Evolutionary conservation across 2,113 vertebrate species (phyloP).

Genomic region (Setophaga petechia): DNA sequence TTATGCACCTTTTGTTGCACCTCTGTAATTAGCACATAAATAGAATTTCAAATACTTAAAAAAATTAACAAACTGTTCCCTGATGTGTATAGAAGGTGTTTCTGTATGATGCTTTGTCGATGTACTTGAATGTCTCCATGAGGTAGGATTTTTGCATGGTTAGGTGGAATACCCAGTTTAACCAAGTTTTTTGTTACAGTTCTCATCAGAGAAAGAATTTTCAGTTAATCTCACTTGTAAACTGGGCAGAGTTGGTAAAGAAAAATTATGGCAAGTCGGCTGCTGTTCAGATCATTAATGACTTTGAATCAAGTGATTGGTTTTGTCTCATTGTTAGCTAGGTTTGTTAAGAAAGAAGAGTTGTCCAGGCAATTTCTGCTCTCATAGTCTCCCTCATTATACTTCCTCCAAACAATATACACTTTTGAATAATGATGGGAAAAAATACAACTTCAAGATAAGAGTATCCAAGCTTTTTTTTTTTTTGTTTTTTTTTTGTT

Average conservation of each 20-base stretch:
- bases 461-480: background rate
- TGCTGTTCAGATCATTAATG: background rate
- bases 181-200: background rate
- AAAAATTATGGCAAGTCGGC: background rate
- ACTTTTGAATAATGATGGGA: background rate
- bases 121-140: background rate
- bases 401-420: background rate
- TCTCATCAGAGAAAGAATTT: background rate
- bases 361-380: background rate
- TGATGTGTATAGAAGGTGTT: background rate
- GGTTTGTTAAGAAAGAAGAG: background rate
- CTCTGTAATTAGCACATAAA: background rate
- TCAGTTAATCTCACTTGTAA: background rate
- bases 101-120: background rate
- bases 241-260: background rate
- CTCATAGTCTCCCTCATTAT: background rate
- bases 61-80: background rate
- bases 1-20: background rate
- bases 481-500: background rate
- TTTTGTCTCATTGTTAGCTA: background rate
- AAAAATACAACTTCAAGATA: background rate
- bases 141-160: background rate
- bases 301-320: background rate
- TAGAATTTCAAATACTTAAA: background rate
- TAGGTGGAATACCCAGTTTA: background rate